Conservation (phyloP, 2,113 vertebrate genomes). For the Cinclus cinclus region DNA sequence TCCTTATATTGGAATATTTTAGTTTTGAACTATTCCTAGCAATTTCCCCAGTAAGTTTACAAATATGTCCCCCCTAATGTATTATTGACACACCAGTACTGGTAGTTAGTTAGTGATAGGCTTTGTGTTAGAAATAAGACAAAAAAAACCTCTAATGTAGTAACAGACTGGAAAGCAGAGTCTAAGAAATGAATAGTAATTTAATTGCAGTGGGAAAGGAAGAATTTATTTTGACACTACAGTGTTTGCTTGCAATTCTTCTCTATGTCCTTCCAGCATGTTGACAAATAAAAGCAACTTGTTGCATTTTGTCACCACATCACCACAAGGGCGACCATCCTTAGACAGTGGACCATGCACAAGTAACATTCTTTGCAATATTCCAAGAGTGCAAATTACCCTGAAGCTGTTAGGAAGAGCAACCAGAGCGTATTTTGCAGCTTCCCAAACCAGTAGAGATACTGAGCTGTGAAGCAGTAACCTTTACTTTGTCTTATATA, state of each 20-base stretch:
- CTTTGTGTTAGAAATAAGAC: not conserved
- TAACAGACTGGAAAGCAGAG: not conserved
- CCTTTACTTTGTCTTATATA: not conserved
- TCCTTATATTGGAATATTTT: not conserved
- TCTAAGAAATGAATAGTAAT: not conserved
- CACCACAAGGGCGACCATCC: not conserved
- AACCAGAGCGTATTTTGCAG: not conserved
- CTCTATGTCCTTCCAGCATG: not conserved
- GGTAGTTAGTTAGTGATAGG: not conserved
- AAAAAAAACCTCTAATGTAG: not conserved
- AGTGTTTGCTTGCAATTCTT: not conserved
- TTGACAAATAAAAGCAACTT: not conserved
- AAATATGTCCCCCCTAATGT: not conserved
- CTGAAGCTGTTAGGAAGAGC: not conserved
- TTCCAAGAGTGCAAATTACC: not conserved
- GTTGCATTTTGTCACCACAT: not conserved
- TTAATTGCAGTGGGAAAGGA: not conserved
- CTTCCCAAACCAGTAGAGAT: not conserved
- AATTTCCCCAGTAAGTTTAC: not conserved
- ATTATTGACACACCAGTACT: not conserved
- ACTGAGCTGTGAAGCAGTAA: not conserved
- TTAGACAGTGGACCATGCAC: not conserved
- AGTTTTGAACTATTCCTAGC: not conserved
- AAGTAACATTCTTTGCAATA: not conserved
- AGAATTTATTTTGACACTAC: not conserved